Base-by-base conservation (phyloP, 2,113 vertebrate species). In the Trogon surrucura region DNA sequence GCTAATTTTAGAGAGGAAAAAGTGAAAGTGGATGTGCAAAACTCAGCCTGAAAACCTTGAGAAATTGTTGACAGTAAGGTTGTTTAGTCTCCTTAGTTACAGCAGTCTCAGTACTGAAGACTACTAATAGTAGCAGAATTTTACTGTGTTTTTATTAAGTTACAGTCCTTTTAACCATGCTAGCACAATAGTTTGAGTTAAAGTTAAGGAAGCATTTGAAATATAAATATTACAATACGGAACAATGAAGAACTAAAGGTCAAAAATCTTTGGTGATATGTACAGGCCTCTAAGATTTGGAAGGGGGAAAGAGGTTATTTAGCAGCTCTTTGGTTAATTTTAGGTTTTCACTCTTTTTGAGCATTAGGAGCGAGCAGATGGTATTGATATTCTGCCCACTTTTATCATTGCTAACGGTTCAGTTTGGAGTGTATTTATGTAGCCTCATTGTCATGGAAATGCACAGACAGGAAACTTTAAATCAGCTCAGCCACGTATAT, bases 391-490 rank as follows among this genome's bases (percentile, higher is more conserved):
- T 94, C 95, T 96, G 93, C 96, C 91, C 73, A 79, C 91, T 96
- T 95, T 75, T 91, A 80, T 96, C 93, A 83, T 51, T 16, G 4
- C 75, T 85, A 96, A 80, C 74, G 14, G 13, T 94, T 96, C 72
- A 4, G 5, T 93, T 86, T 93, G 86, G 88, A 94, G 74, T 70
- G 29, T 70, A 91, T 95, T 95, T 92, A 57, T 91, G 60, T 70
- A 85, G 74, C 75, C 56, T 94, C 56, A 96, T 96, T 97, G 96
- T 97, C 96, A 97, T 95, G 95, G 92, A 96, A 96, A 96, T 96
- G 88, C 8, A 2, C 34, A 71, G 67, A 81, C 8, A 77, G 87
- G 84, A 95, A 94, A 84, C 62, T 95, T 89, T 80, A 87, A 61
- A 82, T 94, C 81, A 93, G 54, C 86, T 80, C 73, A 80, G 58